A percentile compares a stretch with the other conserved stretches of the same genome.
phyloP scores from a whole-genome alignment of 2,888 invertebrate species.

The Hydrotaea cyrtoneurina region DNA sequence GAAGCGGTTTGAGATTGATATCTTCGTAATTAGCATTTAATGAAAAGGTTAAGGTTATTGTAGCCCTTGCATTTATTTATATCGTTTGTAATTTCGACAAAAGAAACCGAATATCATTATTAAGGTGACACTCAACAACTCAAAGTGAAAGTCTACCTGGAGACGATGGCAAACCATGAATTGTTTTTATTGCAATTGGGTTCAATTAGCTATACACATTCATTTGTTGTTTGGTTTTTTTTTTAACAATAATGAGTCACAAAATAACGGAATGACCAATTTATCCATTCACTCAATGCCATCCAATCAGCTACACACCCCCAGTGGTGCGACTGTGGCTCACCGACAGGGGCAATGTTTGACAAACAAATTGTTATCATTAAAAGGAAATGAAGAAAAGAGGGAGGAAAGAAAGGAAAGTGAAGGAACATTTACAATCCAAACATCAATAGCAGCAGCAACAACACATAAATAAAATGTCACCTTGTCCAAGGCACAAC shows the following conservation, averaged over 20 bases:
- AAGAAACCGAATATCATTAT: no score
- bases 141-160: neutral
- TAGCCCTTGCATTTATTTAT: no score
- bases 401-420: conserved; percentile 5
- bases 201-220: conserved; percentile 39
- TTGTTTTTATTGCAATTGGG: conserved; percentile 8
- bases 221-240: neutral
- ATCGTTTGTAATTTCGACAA: no score
- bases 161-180: neutral
- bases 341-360: conserved; percentile 6
- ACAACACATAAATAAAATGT: conserved; percentile 45
- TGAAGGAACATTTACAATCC: conserved; percentile 3
- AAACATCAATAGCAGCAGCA: neutral
- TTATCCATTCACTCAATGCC: conserved; percentile 13
- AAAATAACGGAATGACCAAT: conserved; percentile 26
- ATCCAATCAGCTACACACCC: neutral
- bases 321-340: neutral
- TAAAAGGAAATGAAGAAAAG: conserved; percentile 18
- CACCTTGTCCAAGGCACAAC: conserved; percentile 42
- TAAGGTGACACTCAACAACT: neutral
- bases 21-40: no score
- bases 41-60: no score
- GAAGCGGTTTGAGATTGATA: no score
- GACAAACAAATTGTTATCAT: conserved; percentile 47
- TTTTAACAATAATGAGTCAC: neutral